A percentile compares a stretch with the other conserved stretches of the same genome.
These are phyloP conservation scores for Rhabdornis inornatus DNA, from an alignment of 2,113 vertebrate species.

Conservation along the genomic window DNA sequence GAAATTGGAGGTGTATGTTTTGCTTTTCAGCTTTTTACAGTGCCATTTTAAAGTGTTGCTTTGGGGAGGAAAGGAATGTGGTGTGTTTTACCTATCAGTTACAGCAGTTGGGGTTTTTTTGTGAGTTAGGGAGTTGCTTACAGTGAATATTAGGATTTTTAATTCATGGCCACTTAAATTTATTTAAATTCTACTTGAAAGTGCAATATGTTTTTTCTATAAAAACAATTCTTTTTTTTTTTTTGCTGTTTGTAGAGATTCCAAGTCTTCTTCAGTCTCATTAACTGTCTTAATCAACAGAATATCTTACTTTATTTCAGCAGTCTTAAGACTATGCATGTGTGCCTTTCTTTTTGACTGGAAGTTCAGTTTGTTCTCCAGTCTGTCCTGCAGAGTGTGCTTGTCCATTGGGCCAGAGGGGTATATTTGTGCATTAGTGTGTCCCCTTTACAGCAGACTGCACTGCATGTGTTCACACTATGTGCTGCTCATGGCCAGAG, in stretches of 20 bases:
- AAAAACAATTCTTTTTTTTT: not conserved
- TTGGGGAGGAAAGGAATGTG: not conserved
- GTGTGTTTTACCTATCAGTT: not conserved
- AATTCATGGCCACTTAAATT: not conserved
- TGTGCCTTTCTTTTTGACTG: not conserved
- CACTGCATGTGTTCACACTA: rapidly evolving
- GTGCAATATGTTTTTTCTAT: not conserved
- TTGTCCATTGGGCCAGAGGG: not conserved
- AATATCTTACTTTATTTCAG: not conserved
- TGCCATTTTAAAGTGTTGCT: not conserved
- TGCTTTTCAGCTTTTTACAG: not conserved
- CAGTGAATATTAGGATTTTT: not conserved
- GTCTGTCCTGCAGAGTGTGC: not conserved
- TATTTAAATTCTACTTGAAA: not conserved
- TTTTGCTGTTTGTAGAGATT: not conserved
- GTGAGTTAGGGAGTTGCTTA: not conserved
- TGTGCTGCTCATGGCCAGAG: rapidly evolving
- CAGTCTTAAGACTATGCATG: not conserved
- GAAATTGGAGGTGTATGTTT: not conserved
- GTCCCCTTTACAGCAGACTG: not conserved
- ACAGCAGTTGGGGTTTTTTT: rapidly evolving
- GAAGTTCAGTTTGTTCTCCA: not conserved
- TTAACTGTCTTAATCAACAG: not conserved
- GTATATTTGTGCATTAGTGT: not conserved
- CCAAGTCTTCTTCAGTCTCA: not conserved